Conservation (phyloP, 2,888 invertebrate genomes). For the Dolichopus griseipennis region DNA sequence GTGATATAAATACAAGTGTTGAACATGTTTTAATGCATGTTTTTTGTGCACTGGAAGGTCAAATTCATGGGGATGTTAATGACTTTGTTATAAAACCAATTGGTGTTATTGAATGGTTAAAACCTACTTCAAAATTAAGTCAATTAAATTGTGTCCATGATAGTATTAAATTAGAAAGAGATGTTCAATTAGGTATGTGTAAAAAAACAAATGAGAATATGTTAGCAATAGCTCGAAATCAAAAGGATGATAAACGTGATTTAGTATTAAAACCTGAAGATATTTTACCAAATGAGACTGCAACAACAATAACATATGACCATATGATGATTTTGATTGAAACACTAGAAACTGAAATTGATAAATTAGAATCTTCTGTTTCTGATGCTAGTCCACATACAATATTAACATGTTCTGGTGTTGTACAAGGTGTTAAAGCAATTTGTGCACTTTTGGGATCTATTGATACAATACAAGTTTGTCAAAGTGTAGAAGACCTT, state of each 20-base stretch:
- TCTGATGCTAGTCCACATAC: conserved; percentile 48
- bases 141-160: conserved; percentile 91
- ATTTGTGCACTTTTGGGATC: conserved; percentile 81
- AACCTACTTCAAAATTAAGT: conserved; percentile 70
- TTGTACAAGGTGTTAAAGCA: conserved; percentile 86
- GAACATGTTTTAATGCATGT: conserved; percentile 80
- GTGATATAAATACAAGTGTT: conserved; percentile 81
- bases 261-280: conserved; percentile 67
- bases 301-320: conserved; percentile 69
- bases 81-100: conserved; percentile 59
- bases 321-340: conserved; percentile 79
- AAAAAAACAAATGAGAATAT: conserved; percentile 59
- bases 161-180: conserved; percentile 86
- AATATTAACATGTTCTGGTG: conserved; percentile 56
- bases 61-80: conserved; percentile 54
- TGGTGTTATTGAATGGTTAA: conserved; percentile 82
- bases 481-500: conserved; percentile 57
- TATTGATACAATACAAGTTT: conserved; percentile 80
- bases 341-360: conserved; percentile 73
- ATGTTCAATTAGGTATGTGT: conserved; percentile 62
- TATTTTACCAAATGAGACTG: conserved; percentile 65
- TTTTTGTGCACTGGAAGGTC: conserved; percentile 70
- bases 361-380: conserved; percentile 60
- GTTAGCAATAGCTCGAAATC: conserved; percentile 65
- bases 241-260: conserved; percentile 71